A percentile compares a stretch with the other conserved stretches of the same genome.
Conservation (phyloP, 2,113 vertebrate species). For the Ailurus styani region DNA sequence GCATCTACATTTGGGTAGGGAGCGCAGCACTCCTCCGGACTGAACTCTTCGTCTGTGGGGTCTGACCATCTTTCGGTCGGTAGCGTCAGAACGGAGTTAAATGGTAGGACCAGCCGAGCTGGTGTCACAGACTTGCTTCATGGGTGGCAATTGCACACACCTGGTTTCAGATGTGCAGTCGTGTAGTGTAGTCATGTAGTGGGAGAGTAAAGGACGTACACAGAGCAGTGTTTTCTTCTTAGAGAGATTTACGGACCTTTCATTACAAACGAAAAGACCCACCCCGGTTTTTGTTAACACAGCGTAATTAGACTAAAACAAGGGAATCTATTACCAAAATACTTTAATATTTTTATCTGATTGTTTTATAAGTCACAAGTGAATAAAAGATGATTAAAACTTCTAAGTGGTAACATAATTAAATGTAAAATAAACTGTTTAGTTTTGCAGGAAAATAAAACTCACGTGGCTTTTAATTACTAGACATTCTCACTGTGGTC, state of each 20-base stretch:
- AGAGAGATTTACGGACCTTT: not conserved
- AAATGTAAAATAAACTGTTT: not conserved
- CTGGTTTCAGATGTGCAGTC: not conserved
- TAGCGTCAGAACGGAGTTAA: not conserved
- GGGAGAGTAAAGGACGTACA: not conserved
- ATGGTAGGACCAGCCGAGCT: not conserved
- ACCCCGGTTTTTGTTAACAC: not conserved
- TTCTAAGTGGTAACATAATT: not conserved
- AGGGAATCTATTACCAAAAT: not conserved
- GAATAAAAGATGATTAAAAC: not conserved
- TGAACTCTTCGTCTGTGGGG: not conserved
- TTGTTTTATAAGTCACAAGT: not conserved
- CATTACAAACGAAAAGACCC: not conserved
- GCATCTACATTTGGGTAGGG: too few species aligned
- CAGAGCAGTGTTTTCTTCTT: not conserved
- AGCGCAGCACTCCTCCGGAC: not conserved
- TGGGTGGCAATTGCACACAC: not conserved
- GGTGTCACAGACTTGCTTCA: not conserved
- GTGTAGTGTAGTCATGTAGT: too few species aligned
- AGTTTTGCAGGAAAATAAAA: constrained; percentile 15
- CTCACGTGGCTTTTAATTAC: not conserved
- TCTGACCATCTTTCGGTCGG: not conserved
- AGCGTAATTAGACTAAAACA: not conserved
- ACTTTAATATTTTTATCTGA: not conserved
- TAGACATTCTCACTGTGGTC: not conserved